A percentile compares a stretch with the other conserved stretches of the same genome.
These are phyloP conservation scores for Archilochus colubris DNA, from an alignment of 2,113 vertebrate species.

Conservation along the genomic window DNA sequence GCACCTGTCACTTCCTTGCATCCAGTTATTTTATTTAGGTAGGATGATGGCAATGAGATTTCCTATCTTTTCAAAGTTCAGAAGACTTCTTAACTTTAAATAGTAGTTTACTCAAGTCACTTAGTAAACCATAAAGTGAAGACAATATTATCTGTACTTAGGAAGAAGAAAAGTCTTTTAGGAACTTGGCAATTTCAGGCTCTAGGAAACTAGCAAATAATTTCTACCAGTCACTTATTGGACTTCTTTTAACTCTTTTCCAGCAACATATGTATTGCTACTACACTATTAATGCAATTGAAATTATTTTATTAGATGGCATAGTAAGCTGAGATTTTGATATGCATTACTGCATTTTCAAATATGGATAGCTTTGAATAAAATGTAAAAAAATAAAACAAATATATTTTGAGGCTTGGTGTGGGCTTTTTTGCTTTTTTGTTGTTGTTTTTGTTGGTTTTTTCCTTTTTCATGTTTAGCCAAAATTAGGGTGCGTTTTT, in stretches of 20 bases:
- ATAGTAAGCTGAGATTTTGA: not conserved
- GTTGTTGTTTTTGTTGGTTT: too few relatives aligned
- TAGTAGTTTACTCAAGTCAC: not conserved
- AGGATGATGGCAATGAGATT: not conserved
- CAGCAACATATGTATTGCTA: not conserved
- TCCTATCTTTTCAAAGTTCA: not conserved
- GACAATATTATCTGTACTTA: not conserved
- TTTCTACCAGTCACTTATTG: not conserved
- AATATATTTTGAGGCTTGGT: not conserved
- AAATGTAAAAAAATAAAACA: not conserved
- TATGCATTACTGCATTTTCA: not conserved
- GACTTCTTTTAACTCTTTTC: not conserved
- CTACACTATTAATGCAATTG: not conserved
- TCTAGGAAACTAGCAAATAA: not conserved
- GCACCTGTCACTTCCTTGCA: not conserved
- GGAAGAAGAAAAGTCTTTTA: not conserved
- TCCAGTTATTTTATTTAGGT: not conserved
- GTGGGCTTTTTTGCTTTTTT: not conserved
- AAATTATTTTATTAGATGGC: not conserved
- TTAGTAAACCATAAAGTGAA: not conserved
- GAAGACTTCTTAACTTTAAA: not conserved
- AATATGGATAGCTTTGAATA: not conserved
- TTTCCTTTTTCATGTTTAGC: not conserved
- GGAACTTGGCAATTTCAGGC: not conserved
- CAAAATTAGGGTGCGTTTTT: not conserved